phyloP scores from a whole-genome alignment of 2,113 vertebrate species.

The Pipra filicauda region DNA sequence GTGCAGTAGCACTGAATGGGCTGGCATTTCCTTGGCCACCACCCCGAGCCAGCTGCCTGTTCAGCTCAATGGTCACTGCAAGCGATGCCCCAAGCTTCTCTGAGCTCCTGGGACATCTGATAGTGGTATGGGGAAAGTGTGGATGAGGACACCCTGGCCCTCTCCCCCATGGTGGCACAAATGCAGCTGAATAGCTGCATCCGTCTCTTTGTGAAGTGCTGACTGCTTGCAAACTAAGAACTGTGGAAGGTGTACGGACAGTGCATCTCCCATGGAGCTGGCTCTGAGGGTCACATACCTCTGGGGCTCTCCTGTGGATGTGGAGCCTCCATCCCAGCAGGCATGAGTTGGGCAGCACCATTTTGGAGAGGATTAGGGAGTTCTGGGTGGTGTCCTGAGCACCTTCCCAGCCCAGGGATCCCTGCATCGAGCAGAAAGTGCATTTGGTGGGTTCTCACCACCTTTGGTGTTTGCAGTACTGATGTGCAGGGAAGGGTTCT shows the following conservation, averaged over 20 bases:
- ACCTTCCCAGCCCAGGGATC: background rate
- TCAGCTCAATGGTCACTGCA: background rate
- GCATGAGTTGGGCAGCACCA: background rate
- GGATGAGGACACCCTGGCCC: background rate
- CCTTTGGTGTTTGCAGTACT: background rate
- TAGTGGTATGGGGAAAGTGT: background rate
- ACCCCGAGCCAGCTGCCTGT: background rate
- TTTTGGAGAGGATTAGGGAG: background rate
- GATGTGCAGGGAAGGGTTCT: background rate
- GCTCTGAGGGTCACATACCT: background rate
- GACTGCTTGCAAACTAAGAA: background rate
- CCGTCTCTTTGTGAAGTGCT: background rate
- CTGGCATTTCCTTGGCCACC: background rate
- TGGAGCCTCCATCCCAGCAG: background rate
- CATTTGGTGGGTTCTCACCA: background rate
- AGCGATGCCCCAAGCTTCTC: background rate
- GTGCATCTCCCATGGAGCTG: background rate
- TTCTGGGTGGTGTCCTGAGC: background rate
- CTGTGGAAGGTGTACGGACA: background rate
- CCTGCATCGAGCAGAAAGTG: background rate
- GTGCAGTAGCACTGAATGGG: background rate
- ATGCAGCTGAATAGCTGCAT: background rate
- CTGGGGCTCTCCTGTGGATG: fast-evolving
- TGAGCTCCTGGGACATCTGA: background rate
- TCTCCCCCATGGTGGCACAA: background rate